Evolutionary conservation across 2,797 vertebrate species (phyloP).

Genomic region (Hydrocynus forskahlii): DNA sequence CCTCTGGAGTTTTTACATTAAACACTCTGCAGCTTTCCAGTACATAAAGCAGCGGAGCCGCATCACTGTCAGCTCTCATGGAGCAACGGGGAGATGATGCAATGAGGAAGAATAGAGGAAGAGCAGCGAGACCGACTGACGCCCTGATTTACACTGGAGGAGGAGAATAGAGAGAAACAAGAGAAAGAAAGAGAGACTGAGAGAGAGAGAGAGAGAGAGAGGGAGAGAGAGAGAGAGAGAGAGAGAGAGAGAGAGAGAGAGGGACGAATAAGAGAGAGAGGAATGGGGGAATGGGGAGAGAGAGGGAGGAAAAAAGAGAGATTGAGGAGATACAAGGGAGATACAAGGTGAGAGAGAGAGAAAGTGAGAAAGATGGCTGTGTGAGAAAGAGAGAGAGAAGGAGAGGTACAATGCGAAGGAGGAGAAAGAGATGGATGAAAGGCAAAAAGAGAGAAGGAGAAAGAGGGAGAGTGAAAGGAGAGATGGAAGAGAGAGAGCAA

Average conservation of each 20-base stretch:
- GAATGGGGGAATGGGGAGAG: too few species aligned
- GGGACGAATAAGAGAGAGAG: not conserved
- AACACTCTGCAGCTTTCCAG: conserved; percentile 19
- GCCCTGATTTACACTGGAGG: conserved; percentile 2
- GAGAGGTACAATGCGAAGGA: not conserved
- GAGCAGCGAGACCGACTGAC: not conserved
- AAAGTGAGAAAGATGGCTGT: not conserved
- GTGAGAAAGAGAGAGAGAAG: not conserved
- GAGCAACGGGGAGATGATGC: conserved; percentile 42
- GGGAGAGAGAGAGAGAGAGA: too few species aligned
- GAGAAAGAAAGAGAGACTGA: too few species aligned
- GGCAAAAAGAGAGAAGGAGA: not conserved
- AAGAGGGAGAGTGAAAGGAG: not conserved
- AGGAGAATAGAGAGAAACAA: not conserved
- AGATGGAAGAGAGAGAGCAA: not conserved
- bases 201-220: too few species aligned
- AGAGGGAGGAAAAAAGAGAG: not conserved
- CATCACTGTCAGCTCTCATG: conserved; percentile 32
- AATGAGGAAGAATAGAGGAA: conserved; percentile 42
- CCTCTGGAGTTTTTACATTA: not conserved
- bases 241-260: too few species aligned
- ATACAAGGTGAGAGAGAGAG: not conserved
- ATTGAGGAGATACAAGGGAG: not conserved
- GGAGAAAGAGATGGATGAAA: not conserved
- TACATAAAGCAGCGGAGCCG: conserved; percentile 14